Conservation (phyloP, 2,888 invertebrate species). For the Phengaris alcon region DNA sequence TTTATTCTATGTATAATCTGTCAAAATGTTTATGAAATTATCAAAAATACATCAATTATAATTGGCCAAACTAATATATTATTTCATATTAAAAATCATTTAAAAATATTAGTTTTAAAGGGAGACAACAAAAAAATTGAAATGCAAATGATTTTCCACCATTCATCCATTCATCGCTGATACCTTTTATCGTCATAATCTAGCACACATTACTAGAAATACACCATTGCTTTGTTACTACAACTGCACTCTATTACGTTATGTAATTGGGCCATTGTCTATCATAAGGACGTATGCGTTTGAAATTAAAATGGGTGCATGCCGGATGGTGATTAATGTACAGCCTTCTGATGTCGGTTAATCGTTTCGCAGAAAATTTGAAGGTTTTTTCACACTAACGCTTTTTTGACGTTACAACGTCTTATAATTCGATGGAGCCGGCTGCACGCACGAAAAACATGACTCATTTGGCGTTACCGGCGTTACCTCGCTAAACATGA, state of each 20-base stretch:
- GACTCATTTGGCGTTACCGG: too few relatives aligned
- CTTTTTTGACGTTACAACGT: too few relatives aligned
- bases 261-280: constrained; percentile 27
- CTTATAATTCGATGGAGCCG: too few relatives aligned
- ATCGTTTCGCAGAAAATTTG: neutral
- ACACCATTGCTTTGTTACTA: neutral
- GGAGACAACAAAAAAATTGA: neutral
- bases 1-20: too few relatives aligned
- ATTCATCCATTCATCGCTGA: neutral
- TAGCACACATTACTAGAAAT: constrained; percentile 19
- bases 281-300: constrained; percentile 26
- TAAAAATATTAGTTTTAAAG: neutral
- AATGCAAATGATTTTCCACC: constrained; percentile 3
- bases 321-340: neutral
- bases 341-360: neutral
- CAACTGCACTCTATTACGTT: constrained; percentile 19
- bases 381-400: neutral
- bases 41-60: too few relatives aligned
- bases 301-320: constrained; percentile 6
- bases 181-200: constrained; percentile 8
- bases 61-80: neutral
- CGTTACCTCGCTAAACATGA: too few relatives aligned
- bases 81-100: neutral
- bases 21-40: too few relatives aligned
- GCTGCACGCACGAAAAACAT: too few relatives aligned